Evolutionary conservation across 2,113 vertebrate species (phyloP).

Genomic region (Leucopsar rothschildi): DNA sequence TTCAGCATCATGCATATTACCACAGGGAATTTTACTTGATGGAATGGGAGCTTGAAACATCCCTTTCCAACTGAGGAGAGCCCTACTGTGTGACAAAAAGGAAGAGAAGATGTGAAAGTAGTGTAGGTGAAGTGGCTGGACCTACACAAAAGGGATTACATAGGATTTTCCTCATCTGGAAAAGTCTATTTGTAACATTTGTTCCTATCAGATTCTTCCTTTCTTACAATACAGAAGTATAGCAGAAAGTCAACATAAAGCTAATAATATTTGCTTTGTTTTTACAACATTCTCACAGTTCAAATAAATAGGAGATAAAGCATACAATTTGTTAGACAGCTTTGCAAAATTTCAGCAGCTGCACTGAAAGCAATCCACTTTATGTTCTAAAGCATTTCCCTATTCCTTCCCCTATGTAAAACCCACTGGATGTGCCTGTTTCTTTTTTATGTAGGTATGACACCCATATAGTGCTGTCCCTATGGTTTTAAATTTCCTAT

Average conservation of each 20-base stretch:
- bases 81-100: background rate
- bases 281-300: background rate
- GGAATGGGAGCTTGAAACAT: background rate
- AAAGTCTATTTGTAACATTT: background rate
- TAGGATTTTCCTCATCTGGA: background rate
- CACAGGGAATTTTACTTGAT: background rate
- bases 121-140: background rate
- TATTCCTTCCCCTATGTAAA: background rate
- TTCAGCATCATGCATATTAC: background rate
- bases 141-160: background rate
- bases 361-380: background rate
- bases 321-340: background rate
- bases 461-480: background rate
- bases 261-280: background rate
- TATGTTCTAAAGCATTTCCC: background rate
- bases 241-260: background rate
- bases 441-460: background rate
- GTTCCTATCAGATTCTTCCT: background rate
- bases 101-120: background rate
- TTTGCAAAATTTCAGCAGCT: background rate
- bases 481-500: conserved; percentile 52
- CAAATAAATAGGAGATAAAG: background rate
- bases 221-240: background rate
- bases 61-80: background rate
- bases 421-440: background rate